Evolutionary conservation across 2,797 vertebrate species (phyloP).

Genomic region (Falco biarmicus): DNA sequence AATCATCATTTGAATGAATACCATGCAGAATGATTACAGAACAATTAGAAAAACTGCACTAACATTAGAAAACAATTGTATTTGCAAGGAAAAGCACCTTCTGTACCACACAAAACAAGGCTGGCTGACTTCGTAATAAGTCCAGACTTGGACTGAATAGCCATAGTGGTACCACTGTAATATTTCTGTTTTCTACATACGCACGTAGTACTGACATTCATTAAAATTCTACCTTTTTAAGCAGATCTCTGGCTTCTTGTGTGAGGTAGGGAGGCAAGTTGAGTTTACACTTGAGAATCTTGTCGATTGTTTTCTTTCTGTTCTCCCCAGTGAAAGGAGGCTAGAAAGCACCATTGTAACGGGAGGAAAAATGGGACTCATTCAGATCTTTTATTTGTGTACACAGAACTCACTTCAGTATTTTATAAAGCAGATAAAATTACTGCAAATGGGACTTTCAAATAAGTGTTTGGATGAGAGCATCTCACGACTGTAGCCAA

Average conservation of each 20-base stretch:
- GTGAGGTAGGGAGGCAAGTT: constrained; percentile 99
- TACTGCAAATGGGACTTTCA: neutral
- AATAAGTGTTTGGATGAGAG: neutral
- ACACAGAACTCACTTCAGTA: neutral
- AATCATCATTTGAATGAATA: neutral
- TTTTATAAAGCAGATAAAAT: neutral
- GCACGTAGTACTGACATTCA: neutral
- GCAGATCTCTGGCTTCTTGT: constrained; percentile 97
- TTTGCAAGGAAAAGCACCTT: constrained; percentile 9
- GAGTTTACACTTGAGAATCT: constrained; percentile 98
- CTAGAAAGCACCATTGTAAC: constrained; percentile 70
- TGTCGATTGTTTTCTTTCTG: constrained; percentile 96
- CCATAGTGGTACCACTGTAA: neutral
- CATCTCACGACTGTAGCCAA: neutral
- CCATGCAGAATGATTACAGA: neutral
- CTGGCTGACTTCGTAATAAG: neutral
- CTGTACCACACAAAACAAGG: neutral
- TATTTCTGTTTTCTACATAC: neutral
- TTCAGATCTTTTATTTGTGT: constrained; percentile 18
- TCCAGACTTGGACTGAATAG: neutral
- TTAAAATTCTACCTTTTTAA: constrained; percentile 88
- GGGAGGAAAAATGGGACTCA: neutral
- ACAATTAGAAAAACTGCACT: neutral
- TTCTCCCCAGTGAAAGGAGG: constrained; percentile 96
- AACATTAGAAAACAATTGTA: neutral